These are phyloP conservation scores for Anhinga rufa DNA, from an alignment of 2,113 vertebrate genomes.

Conservation along the genomic window DNA sequence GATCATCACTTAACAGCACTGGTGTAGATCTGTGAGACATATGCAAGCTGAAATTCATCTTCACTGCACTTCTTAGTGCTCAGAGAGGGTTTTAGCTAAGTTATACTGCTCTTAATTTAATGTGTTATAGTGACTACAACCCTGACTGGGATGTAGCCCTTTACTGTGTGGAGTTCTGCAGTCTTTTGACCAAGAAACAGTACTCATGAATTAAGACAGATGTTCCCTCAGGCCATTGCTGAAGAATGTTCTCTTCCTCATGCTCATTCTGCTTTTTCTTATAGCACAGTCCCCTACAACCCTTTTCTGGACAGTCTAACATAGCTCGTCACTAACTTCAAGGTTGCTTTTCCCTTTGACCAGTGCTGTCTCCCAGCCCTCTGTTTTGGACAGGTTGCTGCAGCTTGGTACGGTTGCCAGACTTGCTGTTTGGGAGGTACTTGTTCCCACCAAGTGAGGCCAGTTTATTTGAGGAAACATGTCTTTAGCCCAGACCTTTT, in stretches of 20 bases:
- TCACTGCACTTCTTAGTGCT: background rate
- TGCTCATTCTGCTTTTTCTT: background rate
- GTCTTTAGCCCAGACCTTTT: background rate
- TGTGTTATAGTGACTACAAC: background rate
- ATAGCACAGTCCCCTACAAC: fast-evolving
- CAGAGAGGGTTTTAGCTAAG: background rate
- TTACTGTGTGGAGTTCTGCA: background rate
- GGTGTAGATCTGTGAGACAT: background rate
- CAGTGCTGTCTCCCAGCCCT: background rate
- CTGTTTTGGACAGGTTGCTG: background rate
- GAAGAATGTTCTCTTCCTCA: background rate
- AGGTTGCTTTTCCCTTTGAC: background rate
- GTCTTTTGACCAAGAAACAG: background rate
- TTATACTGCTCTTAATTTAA: background rate
- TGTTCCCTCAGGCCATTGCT: background rate
- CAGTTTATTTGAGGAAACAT: background rate
- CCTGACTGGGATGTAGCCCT: background rate
- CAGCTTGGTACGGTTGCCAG: background rate
- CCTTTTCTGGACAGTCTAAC: background rate
- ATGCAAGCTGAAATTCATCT: background rate
- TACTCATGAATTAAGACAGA: background rate
- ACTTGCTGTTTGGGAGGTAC: background rate
- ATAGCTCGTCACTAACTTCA: background rate
- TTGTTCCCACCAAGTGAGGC: background rate
- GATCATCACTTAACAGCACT: background rate